A percentile compares a stretch with the other conserved stretches of the same genome.
Evolutionary conservation across 2,113 vertebrate species (phyloP).

Genomic region (Triplophysa dalaica): DNA sequence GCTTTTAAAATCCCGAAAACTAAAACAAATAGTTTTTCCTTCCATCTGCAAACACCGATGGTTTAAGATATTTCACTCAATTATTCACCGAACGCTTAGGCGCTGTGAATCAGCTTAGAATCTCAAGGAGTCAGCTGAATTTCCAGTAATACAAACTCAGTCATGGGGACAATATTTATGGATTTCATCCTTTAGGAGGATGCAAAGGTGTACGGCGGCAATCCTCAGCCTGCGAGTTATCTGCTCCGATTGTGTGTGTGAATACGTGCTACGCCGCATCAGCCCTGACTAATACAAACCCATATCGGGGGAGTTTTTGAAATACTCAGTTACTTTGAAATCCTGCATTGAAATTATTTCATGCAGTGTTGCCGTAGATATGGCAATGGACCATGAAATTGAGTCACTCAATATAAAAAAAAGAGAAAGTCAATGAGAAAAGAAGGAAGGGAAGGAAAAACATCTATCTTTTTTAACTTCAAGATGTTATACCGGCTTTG

Average conservation of each 20-base stretch:
- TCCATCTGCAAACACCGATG: not conserved
- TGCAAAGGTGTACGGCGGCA: conserved; percentile 21
- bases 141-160: conserved; percentile 30
- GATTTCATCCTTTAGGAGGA: conserved; percentile 38
- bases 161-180: conserved; percentile 34
- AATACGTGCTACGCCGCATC: conserved; percentile 69
- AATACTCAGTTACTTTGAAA: conserved; percentile 77
- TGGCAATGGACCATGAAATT: conserved; percentile 81
- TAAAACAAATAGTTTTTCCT: not conserved
- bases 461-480: conserved; percentile 52
- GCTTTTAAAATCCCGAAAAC: conserved; percentile 17
- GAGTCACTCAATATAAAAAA: conserved; percentile 78
- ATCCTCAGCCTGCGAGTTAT: conserved; percentile 2
- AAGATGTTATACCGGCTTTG: conserved; percentile 46
- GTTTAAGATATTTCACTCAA: conserved; percentile 22
- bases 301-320: conserved; percentile 77
- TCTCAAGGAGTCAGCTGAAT: conserved; percentile 33
- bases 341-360: conserved; percentile 80
- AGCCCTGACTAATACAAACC: conserved; percentile 72
- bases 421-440: conserved; percentile 22
- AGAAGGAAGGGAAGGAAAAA: conserved; percentile 49
- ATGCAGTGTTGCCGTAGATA: conserved; percentile 78
- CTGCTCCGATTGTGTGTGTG: conserved; percentile 11
- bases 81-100: not conserved
- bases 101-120: conserved; percentile 7